These are phyloP conservation scores for Aradophagus sp. DNA, from an alignment of 1,140 invertebrate genomes.

Conservation along the genomic window DNA sequence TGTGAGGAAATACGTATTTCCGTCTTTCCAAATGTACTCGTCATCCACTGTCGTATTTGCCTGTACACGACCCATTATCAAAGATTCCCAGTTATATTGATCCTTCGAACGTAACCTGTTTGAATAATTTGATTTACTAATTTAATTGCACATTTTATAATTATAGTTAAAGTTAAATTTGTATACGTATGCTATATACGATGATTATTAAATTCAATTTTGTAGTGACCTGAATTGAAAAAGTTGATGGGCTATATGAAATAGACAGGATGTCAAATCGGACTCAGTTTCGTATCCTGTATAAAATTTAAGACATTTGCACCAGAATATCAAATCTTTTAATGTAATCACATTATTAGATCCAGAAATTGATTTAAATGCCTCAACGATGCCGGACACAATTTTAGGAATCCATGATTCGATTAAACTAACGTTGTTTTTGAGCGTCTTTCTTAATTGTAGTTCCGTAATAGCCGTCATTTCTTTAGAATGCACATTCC, in stretches of 20 bases:
- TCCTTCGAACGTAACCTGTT: slow-evolving; percentile 62
- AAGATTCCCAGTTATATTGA: slow-evolving; percentile 60
- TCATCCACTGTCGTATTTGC: slow-evolving; percentile 43
- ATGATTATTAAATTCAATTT: too few species aligned
- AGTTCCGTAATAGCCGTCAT: slow-evolving; percentile 62
- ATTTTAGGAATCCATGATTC: slow-evolving; percentile 64
- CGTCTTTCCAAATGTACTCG: slow-evolving; percentile 66
- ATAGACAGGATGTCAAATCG: slow-evolving; percentile 57
- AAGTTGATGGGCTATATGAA: slow-evolving; percentile 63
- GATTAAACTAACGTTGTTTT: slow-evolving; percentile 36
- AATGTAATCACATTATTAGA: slow-evolving; percentile 48
- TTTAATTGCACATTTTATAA: too few species aligned
- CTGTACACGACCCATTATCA: slow-evolving; percentile 57
- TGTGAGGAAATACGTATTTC: slow-evolving; percentile 51
- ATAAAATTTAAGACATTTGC: slow-evolving; percentile 64
- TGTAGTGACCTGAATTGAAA: slow-evolving; percentile 61
- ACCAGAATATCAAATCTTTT: slow-evolving; percentile 66
- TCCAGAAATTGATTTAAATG: slow-evolving; percentile 55
- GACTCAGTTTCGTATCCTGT: slow-evolving; percentile 58
- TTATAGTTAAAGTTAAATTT: too few species aligned
- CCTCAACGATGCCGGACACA: slow-evolving; percentile 60
- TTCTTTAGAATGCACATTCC: slow-evolving; percentile 53
- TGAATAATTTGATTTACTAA: too few species aligned
- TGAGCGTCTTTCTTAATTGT: slow-evolving; percentile 62
- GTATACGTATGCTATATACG: too few species aligned